Evolutionary conservation across 2,888 invertebrate species (phyloP), one percentile per base, ranked within the genome.

Genomic region (Heteromyza rotundicornis): DNA sequence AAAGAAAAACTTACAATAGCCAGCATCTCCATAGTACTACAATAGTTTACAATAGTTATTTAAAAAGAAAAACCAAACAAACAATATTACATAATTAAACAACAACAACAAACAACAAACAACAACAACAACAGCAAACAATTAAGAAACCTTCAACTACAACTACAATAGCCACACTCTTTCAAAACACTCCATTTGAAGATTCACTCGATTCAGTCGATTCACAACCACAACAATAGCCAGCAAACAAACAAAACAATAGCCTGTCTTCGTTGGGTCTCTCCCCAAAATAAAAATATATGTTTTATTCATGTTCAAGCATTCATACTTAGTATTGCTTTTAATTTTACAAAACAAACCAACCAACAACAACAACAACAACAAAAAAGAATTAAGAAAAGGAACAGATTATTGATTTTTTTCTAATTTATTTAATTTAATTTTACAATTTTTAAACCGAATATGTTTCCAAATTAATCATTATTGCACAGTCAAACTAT

Each of bases 221-320:
- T n/a, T n/a, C 57, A 61, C 57, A 64, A n/a, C n/a, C 32, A 59
- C 53, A 64, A 60, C 57, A 64, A 66, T 54, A 63, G 27, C 19
- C 53, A 60, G 59, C 32, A 57, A 63, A 59, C 20, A 40, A 49
- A 17, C 49, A 49, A 53, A 22, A 19, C 36, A 60, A 32, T 32
- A 32, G 7, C 5, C 32, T 8, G 7, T 8, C 32, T 32, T 32
- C 32, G 12, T 8, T 32, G 12, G 32, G 5, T 12, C 5, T 12
- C 32, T 32, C 32, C 32, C 12, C 32, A 32, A 12, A 5, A 32
- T 52, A 57, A 19, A 36, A 62, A 61, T 59, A 53, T 63, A 53
- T 64, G 63, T 60, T 68, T 68, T 68, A 65, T 68, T 68, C 68
- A 65, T 65, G 64, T 68, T 68, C 67, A 65, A 62, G 62, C 64